These are phyloP conservation scores for Brachylomia viminalis DNA, from an alignment of 2,888 invertebrate genomes.

Conservation along the genomic window DNA sequence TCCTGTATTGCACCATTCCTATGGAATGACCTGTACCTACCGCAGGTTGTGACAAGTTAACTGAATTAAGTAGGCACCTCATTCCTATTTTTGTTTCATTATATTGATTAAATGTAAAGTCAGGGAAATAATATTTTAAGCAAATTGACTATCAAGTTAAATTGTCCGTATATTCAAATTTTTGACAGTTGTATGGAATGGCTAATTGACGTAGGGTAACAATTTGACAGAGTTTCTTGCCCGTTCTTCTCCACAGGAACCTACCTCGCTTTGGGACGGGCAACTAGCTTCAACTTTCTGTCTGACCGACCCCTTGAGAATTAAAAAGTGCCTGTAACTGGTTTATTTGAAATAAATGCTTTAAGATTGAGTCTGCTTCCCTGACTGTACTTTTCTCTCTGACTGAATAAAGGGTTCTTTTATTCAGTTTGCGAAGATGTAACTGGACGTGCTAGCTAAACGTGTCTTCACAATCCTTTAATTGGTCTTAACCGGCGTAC, in stretches of 20 bases:
- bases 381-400: background rate
- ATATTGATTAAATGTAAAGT: background rate
- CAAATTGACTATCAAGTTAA: background rate
- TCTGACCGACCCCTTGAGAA: background rate
- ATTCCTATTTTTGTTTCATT: background rate
- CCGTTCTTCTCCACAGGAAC: background rate
- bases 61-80: background rate
- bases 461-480: background rate
- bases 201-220: background rate
- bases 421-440: background rate
- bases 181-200: background rate
- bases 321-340: too few relatives aligned
- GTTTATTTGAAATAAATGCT: too few relatives aligned
- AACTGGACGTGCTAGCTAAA: background rate
- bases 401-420: background rate
- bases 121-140: background rate
- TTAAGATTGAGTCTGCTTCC: background rate
- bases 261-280: background rate
- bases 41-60: background rate
- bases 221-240: background rate
- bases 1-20: constrained; percentile 33
- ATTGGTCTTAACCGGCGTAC: background rate
- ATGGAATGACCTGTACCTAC: background rate
- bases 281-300: background rate
- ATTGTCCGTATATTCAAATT: background rate